Percentiles rank a stretch among this genome's conserved stretches.
Evolutionary conservation across 2,113 vertebrate species (phyloP).

Genomic region (Grantiella picta): DNA sequence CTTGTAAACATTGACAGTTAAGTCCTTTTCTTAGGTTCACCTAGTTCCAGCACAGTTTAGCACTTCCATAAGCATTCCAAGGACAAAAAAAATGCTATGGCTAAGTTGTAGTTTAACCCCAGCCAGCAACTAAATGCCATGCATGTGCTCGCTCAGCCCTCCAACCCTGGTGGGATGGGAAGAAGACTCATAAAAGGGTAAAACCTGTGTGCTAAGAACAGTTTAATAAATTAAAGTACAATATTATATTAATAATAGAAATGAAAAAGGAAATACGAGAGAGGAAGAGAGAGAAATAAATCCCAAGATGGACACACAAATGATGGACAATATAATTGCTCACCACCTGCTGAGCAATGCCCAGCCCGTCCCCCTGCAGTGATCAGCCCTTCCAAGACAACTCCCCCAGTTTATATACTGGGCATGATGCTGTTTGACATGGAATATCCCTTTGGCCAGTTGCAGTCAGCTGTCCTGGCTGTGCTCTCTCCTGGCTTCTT

Average conservation of each 20-base stretch:
- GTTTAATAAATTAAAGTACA: background rate
- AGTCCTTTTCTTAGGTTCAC: background rate
- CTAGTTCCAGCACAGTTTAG: background rate
- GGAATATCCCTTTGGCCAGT: background rate
- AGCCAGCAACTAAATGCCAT: background rate
- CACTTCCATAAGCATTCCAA: background rate
- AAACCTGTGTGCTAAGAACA: background rate
- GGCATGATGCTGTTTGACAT: background rate
- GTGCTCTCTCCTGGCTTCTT: background rate
- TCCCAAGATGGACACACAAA: background rate
- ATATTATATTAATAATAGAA: background rate
- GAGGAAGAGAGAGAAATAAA: background rate
- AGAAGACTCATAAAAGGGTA: background rate
- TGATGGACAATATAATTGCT: background rate
- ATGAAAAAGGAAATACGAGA: background rate
- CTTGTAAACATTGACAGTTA: background rate
- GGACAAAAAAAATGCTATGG: background rate
- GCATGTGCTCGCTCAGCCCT: background rate
- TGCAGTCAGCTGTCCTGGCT: background rate
- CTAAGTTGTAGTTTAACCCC: background rate
- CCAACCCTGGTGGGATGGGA: background rate
- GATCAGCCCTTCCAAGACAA: background rate
- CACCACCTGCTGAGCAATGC: background rate
- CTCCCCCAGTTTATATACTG: background rate
- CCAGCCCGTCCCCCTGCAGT: background rate